phyloP scores from a whole-genome alignment of 2,888 invertebrate genomes.

The Spisula solida region DNA sequence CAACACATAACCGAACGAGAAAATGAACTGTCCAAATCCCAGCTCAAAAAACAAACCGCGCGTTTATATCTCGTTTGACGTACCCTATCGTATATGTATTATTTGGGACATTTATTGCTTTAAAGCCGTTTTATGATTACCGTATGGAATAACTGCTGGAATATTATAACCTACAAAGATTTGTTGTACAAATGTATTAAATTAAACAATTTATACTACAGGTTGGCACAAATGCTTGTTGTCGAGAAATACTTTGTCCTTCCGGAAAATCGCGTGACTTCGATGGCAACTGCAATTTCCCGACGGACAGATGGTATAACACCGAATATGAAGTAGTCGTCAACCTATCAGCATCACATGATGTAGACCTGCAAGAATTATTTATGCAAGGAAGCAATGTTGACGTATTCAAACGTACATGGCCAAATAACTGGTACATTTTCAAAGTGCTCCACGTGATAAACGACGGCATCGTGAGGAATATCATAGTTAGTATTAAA shows the following conservation, averaged over 20 bases:
- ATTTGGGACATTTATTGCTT: too few relatives aligned
- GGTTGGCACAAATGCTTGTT: not conserved
- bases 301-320: not conserved
- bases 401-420: not conserved
- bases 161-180: too few relatives aligned
- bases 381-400: not conserved
- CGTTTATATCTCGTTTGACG: too few relatives aligned
- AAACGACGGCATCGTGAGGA: not conserved
- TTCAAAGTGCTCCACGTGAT: not conserved
- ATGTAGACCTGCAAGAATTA: not conserved
- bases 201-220: not conserved
- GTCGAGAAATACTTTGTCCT: not conserved
- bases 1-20: too few relatives aligned
- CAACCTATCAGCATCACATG: not conserved
- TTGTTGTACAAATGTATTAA: not conserved
- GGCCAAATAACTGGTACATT: not conserved
- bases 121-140: too few relatives aligned
- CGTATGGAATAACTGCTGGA: too few relatives aligned
- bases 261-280: slow-evolving; percentile 8
- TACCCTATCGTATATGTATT: too few relatives aligned
- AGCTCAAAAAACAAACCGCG: too few relatives aligned
- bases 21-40: too few relatives aligned
- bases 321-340: not conserved
- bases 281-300: not conserved
- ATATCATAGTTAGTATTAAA: not conserved